phyloP scores from a whole-genome alignment of 2,888 invertebrate genomes.

The Ornithoptera priamus region DNA sequence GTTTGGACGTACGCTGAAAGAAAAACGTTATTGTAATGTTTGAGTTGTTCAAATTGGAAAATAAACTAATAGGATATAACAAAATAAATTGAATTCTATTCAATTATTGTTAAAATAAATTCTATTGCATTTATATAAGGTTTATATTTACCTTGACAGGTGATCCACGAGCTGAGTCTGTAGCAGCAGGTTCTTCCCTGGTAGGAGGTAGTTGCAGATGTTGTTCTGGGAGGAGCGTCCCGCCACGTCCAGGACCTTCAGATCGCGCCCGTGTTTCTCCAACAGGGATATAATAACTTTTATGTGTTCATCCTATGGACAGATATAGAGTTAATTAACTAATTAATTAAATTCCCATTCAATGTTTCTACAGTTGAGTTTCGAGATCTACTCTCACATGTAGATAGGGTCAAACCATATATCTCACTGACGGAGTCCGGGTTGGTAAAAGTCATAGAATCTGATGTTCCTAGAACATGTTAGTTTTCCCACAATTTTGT shows the following conservation, averaged over 20 bases:
- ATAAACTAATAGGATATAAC: background rate
- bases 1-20: constrained; percentile 94
- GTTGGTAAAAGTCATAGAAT: too few relatives aligned
- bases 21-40: too few relatives aligned
- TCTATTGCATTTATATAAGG: background rate
- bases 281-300: constrained; percentile 98
- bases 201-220: constrained; percentile 97
- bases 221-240: constrained; percentile 99
- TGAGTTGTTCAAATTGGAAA: background rate
- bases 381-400: too few relatives aligned
- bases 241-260: constrained; percentile 98
- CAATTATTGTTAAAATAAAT: too few relatives aligned
- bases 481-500: too few relatives aligned
- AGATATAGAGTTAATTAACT: background rate
- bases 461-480: too few relatives aligned
- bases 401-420: too few relatives aligned
- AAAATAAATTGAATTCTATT: too few relatives aligned
- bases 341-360: too few relatives aligned
- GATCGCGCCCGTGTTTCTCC: constrained; percentile 99
- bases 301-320: constrained; percentile 93
- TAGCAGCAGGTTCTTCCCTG: constrained; percentile 96
- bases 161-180: constrained; percentile 98
- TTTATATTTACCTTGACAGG: constrained; percentile 87
- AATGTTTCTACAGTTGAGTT: too few relatives aligned
- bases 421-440: too few relatives aligned